These are phyloP conservation scores for Sesia apiformis DNA, from an alignment of 2,888 invertebrate genomes.

Conservation along the genomic window DNA sequence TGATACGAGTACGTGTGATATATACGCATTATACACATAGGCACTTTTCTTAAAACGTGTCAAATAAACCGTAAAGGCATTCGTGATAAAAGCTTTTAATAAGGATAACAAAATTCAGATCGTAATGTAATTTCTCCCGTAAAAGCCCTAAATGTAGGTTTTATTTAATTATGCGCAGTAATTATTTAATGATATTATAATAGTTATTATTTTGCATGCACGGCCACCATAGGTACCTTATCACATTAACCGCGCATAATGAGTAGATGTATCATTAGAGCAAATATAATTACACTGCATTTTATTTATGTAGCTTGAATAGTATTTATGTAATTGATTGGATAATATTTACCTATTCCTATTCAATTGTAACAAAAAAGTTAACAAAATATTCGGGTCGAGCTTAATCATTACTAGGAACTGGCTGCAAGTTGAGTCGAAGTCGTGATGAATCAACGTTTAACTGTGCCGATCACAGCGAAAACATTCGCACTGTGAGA, in stretches of 20 bases:
- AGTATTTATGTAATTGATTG: too few relatives aligned
- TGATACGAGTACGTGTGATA: conserved; percentile 3
- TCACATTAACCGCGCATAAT: neutral
- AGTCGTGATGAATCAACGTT: conserved; percentile 13
- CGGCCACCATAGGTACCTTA: too few relatives aligned
- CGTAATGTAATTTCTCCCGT: neutral
- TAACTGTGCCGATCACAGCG: neutral
- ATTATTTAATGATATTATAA: neutral
- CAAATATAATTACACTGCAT: neutral
- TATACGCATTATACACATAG: too few relatives aligned
- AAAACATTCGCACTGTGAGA: conserved; percentile 6
- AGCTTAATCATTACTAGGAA: neutral
- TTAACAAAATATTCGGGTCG: neutral
- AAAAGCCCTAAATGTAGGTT: neutral
- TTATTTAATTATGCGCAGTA: neutral
- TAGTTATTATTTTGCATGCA: neutral
- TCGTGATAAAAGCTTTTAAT: neutral
- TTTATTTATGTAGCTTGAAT: neutral
- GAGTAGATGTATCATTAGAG: too few relatives aligned
- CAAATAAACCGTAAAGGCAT: too few relatives aligned
- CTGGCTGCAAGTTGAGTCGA: neutral
- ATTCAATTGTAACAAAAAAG: neutral
- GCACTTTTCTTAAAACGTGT: too few relatives aligned
- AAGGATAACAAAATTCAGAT: neutral
- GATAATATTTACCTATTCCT: too few relatives aligned